Evolutionary conservation across 2,113 vertebrate genomes (phyloP), one percentile per base, ranked within the genome.

Genomic region (Pleuronectes platessa): DNA sequence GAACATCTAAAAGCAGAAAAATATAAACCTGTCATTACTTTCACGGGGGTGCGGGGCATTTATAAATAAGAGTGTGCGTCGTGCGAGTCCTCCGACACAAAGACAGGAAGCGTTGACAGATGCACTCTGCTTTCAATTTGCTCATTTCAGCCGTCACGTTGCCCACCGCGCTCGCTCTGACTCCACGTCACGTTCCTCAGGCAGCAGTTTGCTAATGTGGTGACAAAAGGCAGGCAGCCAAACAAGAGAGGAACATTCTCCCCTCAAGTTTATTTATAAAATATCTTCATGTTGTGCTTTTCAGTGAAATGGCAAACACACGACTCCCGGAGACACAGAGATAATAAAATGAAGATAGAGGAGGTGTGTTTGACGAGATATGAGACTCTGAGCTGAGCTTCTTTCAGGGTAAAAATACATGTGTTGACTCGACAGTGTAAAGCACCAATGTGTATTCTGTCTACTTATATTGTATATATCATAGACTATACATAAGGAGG

Each of bases 11-110:
- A 80, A 68, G 69, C 26, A 64, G 24, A 71, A 68, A 68, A 73
- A 68, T 31, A 68, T 55, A 76, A 80, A 79, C 68, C 61, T 76
- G 65, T 67, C 31, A 17, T 82, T 83, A 61, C 75, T 54, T 71
- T 53, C 37, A 47, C 63, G 55, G 74, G 62, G 68, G 60, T 72
- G 67, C 64, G 60, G 73, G 61, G 26, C 67, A 76, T 89, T 87
- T 77, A 78, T 86, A 83, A 86, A 86, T 80, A 87, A 84, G 76
- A 60, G 42, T 27, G 51, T 53, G 65, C 60, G 81, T 21, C 31
- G 62, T 83, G 69, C 77, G 77, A 69, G 70, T 69, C 65, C 65
- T 31, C 68, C 64, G 5, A 37, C 66, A 58, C 31, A 82, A 68
- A 31, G 78, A 83, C 65, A 63, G 23, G 53, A 45, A 47, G 26